Evolutionary conservation across 2,113 vertebrate genomes (phyloP).

Genomic region (Triplophysa rosa): DNA sequence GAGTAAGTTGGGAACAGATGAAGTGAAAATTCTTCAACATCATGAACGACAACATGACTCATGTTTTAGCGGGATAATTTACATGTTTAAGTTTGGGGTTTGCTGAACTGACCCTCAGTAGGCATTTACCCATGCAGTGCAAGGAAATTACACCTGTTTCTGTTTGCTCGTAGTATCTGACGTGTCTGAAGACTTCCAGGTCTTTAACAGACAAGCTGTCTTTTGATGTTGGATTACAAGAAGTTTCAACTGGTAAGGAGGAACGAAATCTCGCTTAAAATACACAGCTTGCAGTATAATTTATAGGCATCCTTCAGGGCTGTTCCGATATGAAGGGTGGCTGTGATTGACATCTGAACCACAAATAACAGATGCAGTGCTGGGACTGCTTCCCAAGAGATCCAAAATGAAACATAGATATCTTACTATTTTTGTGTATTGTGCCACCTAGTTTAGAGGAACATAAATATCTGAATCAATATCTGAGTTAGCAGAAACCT

Average conservation of each 20-base stretch:
- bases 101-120: neutral
- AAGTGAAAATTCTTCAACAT: constrained; percentile 1
- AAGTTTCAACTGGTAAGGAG: constrained; percentile 84
- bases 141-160: constrained; percentile 1
- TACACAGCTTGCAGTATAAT: neutral
- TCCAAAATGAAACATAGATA: constrained; percentile 43
- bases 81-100: neutral
- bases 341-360: constrained; percentile 36
- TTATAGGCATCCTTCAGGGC: neutral
- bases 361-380: constrained; percentile 14
- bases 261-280: neutral
- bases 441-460: constrained; percentile 36
- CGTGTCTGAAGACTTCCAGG: constrained; percentile 93
- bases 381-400: constrained; percentile 36
- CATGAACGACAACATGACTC: neutral
- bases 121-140: neutral
- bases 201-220: constrained; percentile 97
- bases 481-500: constrained; percentile 33
- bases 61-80: neutral
- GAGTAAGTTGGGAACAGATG: neutral
- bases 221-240: constrained; percentile 93
- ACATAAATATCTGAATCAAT: constrained; percentile 29
- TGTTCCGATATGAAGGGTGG: neutral
- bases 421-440: constrained; percentile 47
- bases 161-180: constrained; percentile 83